Evolutionary conservation across 2,113 vertebrate genomes (phyloP).

Genomic region (Erpornis zantholeuca): DNA sequence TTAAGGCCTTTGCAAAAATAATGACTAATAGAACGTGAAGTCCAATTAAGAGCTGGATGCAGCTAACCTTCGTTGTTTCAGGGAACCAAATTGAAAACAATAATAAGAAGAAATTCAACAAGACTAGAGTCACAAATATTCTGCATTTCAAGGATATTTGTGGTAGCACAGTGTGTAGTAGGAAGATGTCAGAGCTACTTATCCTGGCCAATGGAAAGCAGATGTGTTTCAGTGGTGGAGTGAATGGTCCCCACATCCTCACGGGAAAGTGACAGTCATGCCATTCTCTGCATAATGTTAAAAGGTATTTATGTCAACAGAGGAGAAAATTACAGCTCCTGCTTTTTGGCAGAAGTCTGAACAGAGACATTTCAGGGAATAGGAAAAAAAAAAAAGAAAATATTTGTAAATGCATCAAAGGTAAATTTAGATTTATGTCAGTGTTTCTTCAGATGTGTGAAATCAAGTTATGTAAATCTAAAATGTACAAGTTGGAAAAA

Average conservation of each 20-base stretch:
- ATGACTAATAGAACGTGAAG: neutral
- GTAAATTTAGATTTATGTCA: slow-evolving; percentile 47
- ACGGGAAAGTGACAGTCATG: neutral
- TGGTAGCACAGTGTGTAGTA: neutral
- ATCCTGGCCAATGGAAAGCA: neutral
- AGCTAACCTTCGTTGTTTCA: slow-evolving; percentile 3
- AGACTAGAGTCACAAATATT: neutral
- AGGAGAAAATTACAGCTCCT: neutral
- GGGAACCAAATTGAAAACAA: neutral
- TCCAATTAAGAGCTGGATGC: neutral
- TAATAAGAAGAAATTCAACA: neutral
- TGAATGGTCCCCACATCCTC: neutral
- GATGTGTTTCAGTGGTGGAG: neutral
- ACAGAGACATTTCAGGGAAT: neutral
- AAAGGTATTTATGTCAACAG: neutral
- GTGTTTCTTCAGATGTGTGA: slow-evolving; percentile 54
- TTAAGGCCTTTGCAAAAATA: slow-evolving; percentile 35
- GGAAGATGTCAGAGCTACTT: neutral
- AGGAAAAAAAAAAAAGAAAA: neutral
- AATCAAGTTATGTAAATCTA: slow-evolving; percentile 58
- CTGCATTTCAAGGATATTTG: neutral
- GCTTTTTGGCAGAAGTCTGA: neutral
- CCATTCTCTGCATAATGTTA: neutral
- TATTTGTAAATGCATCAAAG: slow-evolving; percentile 52
- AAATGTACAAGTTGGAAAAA: slow-evolving; percentile 17